Percentiles rank a stretch among this genome's conserved stretches.
Evolutionary conservation across 2,113 vertebrate genomes (phyloP).

Genomic region (Campylorhamphus procurvoides): DNA sequence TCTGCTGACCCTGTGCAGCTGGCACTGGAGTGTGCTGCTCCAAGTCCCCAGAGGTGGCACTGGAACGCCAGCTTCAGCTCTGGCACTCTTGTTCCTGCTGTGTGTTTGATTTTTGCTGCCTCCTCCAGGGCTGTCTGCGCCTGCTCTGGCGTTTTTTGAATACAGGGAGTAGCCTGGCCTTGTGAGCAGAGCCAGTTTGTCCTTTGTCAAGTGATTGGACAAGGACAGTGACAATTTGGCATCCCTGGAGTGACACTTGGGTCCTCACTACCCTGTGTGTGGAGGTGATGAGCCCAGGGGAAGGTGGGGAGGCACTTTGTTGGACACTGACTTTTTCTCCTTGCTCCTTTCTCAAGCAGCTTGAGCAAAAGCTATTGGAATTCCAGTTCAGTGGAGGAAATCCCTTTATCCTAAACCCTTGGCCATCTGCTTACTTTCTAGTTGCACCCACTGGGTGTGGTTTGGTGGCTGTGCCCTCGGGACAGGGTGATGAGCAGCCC

Average conservation of each 20-base stretch:
- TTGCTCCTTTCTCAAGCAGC: background rate
- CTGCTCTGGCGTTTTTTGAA: background rate
- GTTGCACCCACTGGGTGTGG: background rate
- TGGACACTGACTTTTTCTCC: fast-evolving
- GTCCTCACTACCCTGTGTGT: background rate
- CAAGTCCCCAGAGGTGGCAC: background rate
- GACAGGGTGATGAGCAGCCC: background rate
- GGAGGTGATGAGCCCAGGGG: background rate
- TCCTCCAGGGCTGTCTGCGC: background rate
- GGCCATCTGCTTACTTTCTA: background rate
- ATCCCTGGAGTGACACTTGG: background rate
- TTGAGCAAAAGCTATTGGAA: background rate
- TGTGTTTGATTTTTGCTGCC: background rate
- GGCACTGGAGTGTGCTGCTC: background rate
- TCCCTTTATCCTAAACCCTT: background rate
- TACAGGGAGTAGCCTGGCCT: background rate
- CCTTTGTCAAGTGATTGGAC: background rate
- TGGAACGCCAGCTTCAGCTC: background rate
- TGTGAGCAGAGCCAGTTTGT: background rate
- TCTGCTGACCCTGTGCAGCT: background rate
- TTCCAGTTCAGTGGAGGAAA: background rate
- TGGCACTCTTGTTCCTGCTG: background rate
- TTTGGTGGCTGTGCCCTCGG: background rate
- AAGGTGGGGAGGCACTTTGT: background rate
- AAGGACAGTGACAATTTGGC: background rate